Evolutionary conservation across 35 echinoderm and acorn worm species (phyloP).

Genomic region (Acanthaster planci): DNA sequence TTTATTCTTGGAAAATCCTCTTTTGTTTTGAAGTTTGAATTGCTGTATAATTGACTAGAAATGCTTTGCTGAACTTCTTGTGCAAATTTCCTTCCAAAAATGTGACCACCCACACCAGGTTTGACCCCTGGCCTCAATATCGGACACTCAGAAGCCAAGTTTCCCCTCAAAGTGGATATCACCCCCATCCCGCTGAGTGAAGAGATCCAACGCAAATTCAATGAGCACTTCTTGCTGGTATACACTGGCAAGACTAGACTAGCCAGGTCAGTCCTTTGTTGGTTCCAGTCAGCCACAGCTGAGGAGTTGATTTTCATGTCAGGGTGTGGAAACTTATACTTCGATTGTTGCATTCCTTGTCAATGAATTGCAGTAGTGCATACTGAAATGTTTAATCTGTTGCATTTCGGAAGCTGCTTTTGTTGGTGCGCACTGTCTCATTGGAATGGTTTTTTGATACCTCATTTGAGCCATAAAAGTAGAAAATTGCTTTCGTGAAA

Average conservation of each 20-base stretch:
- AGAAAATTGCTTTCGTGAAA: no score
- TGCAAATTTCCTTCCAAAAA: no score
- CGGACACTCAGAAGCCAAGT: slow-evolving; percentile 65
- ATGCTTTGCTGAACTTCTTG: no score
- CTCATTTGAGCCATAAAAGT: no score
- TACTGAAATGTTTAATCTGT: background rate
- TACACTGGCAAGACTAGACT: slow-evolving; percentile 98
- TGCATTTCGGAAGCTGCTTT: no score
- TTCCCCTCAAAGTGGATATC: slow-evolving; percentile 83
- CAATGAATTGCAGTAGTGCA: background rate
- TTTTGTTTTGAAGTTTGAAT: no score
- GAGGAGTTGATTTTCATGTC: background rate
- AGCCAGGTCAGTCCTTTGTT: slow-evolving; percentile 59
- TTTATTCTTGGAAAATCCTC: no score
- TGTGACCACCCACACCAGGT: no score
- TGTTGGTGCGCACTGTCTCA: no score
- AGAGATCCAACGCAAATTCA: slow-evolving; percentile 70
- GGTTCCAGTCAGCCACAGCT: background rate
- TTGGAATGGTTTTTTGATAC: no score
- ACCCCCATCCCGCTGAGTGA: slow-evolving; percentile 67
- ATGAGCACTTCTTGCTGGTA: slow-evolving; percentile 81
- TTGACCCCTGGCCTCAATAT: slow-evolving; percentile 84
- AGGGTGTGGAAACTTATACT: background rate
- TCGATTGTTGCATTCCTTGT: background rate
- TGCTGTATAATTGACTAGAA: no score